Conservation (phyloP, 2,888 invertebrate genomes). For the Tupiocoris notatus region DNA sequence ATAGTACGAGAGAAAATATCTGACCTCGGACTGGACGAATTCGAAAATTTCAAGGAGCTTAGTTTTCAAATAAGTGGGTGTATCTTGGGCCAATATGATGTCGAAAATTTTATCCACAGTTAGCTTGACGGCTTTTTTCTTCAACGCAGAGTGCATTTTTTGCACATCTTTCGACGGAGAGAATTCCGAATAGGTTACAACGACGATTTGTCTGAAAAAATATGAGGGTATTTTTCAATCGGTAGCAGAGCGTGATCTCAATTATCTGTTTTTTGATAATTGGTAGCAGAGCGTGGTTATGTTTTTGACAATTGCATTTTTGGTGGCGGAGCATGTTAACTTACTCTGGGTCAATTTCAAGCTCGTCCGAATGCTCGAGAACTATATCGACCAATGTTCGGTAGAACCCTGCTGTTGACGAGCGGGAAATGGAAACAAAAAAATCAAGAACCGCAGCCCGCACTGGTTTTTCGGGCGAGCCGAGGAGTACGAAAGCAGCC, state of each 20-base stretch:
- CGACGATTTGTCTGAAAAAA: constrained; percentile 49
- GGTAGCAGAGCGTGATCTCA: neutral
- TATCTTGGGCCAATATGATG: constrained; percentile 38
- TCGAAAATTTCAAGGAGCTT: constrained; percentile 48
- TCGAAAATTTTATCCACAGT: constrained; percentile 42
- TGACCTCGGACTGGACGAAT: constrained; percentile 50
- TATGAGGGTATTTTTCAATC: no score
- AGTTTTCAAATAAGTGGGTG: constrained; percentile 49
- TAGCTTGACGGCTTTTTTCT: constrained; percentile 38
- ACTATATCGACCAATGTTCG: constrained; percentile 43
- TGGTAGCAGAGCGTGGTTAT: no score
- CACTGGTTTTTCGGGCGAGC: constrained; percentile 59
- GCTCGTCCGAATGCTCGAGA: constrained; percentile 43
- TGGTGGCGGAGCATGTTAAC: no score
- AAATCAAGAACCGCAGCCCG: constrained; percentile 61
- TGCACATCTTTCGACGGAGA: constrained; percentile 58
- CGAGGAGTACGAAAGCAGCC: constrained; percentile 61
- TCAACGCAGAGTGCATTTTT: constrained; percentile 32
- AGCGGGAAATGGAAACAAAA: constrained; percentile 54
- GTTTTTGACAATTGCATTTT: no score
- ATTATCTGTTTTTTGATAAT: neutral
- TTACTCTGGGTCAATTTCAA: constrained; percentile 48
- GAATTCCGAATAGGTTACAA: constrained; percentile 64
- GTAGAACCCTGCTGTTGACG: constrained; percentile 43
- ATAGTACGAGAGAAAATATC: constrained; percentile 1